A percentile compares a stretch with the other conserved stretches of the same genome.
Evolutionary conservation across 1,140 invertebrate genomes (phyloP).

Genomic region (Drosophila leontia): DNA sequence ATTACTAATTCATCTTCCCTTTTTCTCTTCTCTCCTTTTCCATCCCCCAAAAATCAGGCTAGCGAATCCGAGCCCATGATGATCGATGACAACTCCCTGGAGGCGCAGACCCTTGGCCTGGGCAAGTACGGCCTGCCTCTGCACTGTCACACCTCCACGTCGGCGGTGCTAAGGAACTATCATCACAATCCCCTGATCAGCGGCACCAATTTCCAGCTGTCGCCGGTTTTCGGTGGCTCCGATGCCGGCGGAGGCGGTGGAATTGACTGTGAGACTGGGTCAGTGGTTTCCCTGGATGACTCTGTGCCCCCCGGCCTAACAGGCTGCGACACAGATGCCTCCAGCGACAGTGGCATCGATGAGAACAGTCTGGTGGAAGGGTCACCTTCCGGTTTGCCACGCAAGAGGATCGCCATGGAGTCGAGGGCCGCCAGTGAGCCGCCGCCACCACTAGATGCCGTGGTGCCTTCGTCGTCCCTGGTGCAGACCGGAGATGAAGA

Average conservation of each 20-base stretch:
- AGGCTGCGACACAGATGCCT: conserved; percentile 66
- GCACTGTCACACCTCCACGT: conserved; percentile 62
- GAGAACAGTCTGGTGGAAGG: conserved; percentile 57
- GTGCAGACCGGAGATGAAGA: conserved; percentile 1
- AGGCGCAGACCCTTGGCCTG: conserved; percentile 6
- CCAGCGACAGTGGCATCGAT: conserved; percentile 79
- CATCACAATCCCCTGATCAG: conserved; percentile 80
- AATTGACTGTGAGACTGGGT: conserved; percentile 39
- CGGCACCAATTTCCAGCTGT: conserved; percentile 72
- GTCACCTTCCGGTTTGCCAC: conserved; percentile 27
- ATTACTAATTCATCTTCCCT: conserved; percentile 37
- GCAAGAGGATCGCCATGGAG: conserved; percentile 20
- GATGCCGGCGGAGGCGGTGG: conserved; percentile 15
- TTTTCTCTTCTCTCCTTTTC: not conserved
- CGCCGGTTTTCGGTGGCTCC: conserved; percentile 59
- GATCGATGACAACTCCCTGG: conserved; percentile 64
- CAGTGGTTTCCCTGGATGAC: conserved; percentile 67
- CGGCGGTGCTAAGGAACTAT: conserved; percentile 68
- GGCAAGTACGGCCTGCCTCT: conserved; percentile 52
- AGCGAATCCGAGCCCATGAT: conserved; percentile 48
- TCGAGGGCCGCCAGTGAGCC: conserved; percentile 6
- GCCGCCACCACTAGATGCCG: conserved; percentile 16
- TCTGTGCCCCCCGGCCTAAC: conserved; percentile 71
- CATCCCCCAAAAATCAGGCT: conserved; percentile 23
- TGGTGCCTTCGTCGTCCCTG: conserved; percentile 22